Evolutionary conservation across 2,888 invertebrate genomes (phyloP).

Genomic region (Idaea dimidiata): DNA sequence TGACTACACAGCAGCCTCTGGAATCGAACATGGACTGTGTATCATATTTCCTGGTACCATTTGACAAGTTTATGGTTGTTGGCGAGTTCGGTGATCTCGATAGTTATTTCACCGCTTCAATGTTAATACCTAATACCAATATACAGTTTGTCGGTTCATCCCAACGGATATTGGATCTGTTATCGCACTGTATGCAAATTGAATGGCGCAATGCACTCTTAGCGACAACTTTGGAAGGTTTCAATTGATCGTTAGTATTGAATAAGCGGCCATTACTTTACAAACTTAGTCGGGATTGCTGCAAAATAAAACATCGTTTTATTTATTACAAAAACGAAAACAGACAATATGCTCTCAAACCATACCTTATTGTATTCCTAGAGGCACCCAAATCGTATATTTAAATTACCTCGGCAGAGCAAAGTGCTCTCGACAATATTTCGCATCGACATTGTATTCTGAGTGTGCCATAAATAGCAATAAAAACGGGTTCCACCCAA

Average conservation of each 20-base stretch:
- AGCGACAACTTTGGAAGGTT: slow-evolving; percentile 46
- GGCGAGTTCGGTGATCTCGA: not conserved
- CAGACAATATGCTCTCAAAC: slow-evolving; percentile 27
- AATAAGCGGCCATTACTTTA: slow-evolving; percentile 33
- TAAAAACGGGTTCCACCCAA: slow-evolving; percentile 30
- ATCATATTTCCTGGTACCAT: not conserved
- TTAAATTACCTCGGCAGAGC: slow-evolving; percentile 38
- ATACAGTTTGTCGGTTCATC: slow-evolving; percentile 35
- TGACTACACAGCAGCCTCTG: too few relatives aligned
- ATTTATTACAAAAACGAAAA: too few relatives aligned
- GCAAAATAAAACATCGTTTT: too few relatives aligned
- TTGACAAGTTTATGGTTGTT: not conserved
- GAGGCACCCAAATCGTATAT: slow-evolving; percentile 39
- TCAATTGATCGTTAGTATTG: slow-evolving; percentile 45
- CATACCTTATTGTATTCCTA: slow-evolving; percentile 38
- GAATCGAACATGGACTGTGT: too few relatives aligned
- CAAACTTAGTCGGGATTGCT: slow-evolving; percentile 4
- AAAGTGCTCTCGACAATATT: slow-evolving; percentile 34
- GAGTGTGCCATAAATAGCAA: slow-evolving; percentile 28
- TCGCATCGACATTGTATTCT: slow-evolving; percentile 33
- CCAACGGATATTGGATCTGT: slow-evolving; percentile 48
- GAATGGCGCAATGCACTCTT: slow-evolving; percentile 52
- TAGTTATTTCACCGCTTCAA: slow-evolving; percentile 4
- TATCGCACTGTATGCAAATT: slow-evolving; percentile 59
- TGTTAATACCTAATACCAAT: slow-evolving; percentile 21